Evolutionary conservation across 2,888 invertebrate genomes (phyloP).

Genomic region (Pemphredon lugubris): DNA sequence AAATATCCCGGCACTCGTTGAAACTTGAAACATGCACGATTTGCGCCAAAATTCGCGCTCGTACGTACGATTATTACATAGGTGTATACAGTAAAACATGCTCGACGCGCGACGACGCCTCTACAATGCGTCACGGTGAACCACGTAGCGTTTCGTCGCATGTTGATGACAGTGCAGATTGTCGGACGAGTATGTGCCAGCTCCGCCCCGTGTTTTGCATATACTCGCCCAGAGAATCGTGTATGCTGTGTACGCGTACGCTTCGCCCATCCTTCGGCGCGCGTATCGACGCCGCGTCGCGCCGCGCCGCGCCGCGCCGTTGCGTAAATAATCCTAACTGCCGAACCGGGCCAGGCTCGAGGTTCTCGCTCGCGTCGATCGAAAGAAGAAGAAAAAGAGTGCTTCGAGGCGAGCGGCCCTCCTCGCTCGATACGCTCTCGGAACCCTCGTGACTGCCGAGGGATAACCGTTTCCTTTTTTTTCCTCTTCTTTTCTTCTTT

Average conservation of each 20-base stretch:
- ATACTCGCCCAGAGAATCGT: conserved; percentile 47
- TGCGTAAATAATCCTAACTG: conserved; percentile 70
- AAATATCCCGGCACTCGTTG: too few species aligned
- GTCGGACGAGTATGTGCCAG: conserved; percentile 65
- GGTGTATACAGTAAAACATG: conserved; percentile 23
- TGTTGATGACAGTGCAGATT: conserved; percentile 76
- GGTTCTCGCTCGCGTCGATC: neutral
- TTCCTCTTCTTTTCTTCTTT: conserved; percentile 2
- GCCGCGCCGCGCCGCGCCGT: too few species aligned
- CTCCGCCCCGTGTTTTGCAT: conserved; percentile 72
- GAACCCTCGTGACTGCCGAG: conserved; percentile 1
- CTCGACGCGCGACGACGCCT: conserved; percentile 43
- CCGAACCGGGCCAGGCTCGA: conserved; percentile 34
- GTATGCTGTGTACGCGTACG: conserved; percentile 27
- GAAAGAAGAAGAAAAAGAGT: conserved; percentile 6
- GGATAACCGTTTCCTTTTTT: neutral
- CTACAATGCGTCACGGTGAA: conserved; percentile 55
- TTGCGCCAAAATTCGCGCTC: too few species aligned
- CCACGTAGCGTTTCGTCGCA: conserved; percentile 64
- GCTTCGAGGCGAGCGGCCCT: conserved; percentile 17
- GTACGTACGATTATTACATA: conserved; percentile 28
- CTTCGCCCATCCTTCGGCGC: conserved; percentile 34
- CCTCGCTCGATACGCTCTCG: conserved; percentile 14
- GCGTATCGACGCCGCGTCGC: conserved; percentile 55
- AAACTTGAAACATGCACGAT: too few species aligned